phyloP scores from a whole-genome alignment of 2,888 invertebrate species.

The Oxyteleia sp. region DNA sequence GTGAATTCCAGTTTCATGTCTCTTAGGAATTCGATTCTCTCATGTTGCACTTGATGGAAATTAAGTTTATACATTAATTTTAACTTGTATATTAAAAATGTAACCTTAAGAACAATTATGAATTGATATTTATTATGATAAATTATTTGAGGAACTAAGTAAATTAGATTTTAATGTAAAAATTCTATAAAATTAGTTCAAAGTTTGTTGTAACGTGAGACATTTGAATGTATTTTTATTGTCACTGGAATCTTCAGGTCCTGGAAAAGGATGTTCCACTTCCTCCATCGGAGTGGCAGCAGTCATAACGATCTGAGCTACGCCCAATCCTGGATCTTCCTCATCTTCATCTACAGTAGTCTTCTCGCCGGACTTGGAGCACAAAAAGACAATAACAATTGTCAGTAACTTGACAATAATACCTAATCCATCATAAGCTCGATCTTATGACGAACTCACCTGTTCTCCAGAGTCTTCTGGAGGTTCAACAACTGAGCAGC shows the following conservation, averaged over 20 bases:
- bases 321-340: constrained; percentile 92
- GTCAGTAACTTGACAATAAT: not conserved
- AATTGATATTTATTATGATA: too few species aligned
- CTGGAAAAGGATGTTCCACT: constrained; percentile 93
- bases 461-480: constrained; percentile 84
- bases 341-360: constrained; percentile 68
- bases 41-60: too few species aligned
- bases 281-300: constrained; percentile 98
- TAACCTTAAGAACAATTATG: too few species aligned
- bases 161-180: too few species aligned
- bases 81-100: too few species aligned
- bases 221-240: constrained; percentile 62
- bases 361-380: constrained; percentile 66
- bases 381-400: constrained; percentile 11
- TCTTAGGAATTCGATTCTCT: too few species aligned
- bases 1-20: too few species aligned
- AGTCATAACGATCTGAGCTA: constrained; percentile 96
- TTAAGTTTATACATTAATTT: too few species aligned
- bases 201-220: too few species aligned
- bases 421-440: constrained; percentile 1
- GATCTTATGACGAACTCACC: constrained; percentile 78
- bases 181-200: too few species aligned
- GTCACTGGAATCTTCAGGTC: constrained; percentile 86
- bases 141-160: too few species aligned
- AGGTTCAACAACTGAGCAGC: constrained; percentile 83